Conservation (phyloP, 1,140 invertebrate species). For the Orius laevigatus region DNA sequence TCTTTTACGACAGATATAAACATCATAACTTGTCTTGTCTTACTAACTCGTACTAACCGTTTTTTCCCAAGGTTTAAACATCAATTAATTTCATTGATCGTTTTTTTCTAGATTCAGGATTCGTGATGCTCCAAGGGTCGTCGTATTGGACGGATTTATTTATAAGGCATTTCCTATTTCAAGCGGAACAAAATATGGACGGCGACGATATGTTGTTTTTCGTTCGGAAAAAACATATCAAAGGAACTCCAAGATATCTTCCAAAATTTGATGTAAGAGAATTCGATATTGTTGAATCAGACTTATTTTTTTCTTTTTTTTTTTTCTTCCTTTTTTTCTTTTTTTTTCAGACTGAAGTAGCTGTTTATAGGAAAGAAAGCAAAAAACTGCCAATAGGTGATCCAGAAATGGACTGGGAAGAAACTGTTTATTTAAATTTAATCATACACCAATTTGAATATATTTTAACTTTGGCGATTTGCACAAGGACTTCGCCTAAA, state of each 20-base stretch:
- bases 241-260: conserved; percentile 64
- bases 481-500: conserved; percentile 90
- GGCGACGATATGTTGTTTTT: conserved; percentile 93
- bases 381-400: conserved; percentile 90
- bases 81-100: neutral
- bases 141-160: conserved; percentile 95
- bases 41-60: no score
- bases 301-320: no score
- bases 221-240: conserved; percentile 79
- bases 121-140: conserved; percentile 76
- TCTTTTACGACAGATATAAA: no score
- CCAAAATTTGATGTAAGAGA: conserved; percentile 77
- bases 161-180: conserved; percentile 83
- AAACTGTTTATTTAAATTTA: conserved; percentile 96
- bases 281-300: no score
- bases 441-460: conserved; percentile 98
- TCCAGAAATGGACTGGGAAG: conserved; percentile 94
- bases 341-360: conserved; percentile 64
- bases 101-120: conserved; percentile 63
- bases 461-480: conserved; percentile 89
- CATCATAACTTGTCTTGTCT: no score
- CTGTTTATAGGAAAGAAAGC: conserved; percentile 91
- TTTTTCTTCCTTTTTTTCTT: no score
- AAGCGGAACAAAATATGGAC: conserved; percentile 66
- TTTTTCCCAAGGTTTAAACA: no score